Percentiles rank a stretch among this genome's conserved stretches.
These are phyloP conservation scores for Pachyuromys duprasi DNA, from an alignment of 2,797 vertebrate species.

Conservation along the genomic window DNA sequence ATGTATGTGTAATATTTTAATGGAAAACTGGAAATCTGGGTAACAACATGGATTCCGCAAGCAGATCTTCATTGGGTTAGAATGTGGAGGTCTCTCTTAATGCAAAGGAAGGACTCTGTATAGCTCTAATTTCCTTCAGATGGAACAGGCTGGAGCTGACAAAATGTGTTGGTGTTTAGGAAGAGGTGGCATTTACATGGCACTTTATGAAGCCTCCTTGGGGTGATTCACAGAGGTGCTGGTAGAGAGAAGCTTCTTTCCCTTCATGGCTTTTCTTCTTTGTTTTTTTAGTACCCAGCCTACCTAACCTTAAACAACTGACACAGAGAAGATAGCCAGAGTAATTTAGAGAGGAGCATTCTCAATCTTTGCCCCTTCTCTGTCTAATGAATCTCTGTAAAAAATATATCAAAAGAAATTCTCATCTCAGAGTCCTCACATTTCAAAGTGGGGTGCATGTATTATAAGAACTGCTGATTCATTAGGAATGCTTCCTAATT, in stretches of 20 bases:
- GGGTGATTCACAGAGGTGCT: background rate
- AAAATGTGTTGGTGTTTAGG: background rate
- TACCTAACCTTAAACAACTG: conserved; percentile 71
- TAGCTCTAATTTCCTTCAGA: conserved; percentile 56
- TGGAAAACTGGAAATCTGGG: conserved; percentile 21
- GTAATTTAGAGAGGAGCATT: conserved; percentile 74
- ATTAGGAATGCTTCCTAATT: conserved; percentile 85
- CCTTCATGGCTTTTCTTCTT: background rate
- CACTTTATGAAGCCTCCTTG: background rate
- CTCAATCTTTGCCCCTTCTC: conserved; percentile 67
- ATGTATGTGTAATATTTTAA: background rate
- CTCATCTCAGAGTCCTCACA: conserved; percentile 85
- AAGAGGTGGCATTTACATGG: background rate
- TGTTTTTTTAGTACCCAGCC: conserved; percentile 49
- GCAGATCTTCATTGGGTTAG: background rate
- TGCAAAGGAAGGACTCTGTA: background rate
- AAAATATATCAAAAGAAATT: conserved; percentile 86
- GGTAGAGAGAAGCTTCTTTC: background rate
- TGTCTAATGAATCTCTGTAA: conserved; percentile 84
- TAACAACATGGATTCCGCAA: background rate
- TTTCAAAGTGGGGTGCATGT: conserved; percentile 87
- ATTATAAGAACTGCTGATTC: conserved; percentile 86
- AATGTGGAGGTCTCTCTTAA: background rate
- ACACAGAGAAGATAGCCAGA: conserved; percentile 71
- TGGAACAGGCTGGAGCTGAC: background rate